phyloP scores from a whole-genome alignment of 2,797 vertebrate species.

The Florisuga fusca region DNA sequence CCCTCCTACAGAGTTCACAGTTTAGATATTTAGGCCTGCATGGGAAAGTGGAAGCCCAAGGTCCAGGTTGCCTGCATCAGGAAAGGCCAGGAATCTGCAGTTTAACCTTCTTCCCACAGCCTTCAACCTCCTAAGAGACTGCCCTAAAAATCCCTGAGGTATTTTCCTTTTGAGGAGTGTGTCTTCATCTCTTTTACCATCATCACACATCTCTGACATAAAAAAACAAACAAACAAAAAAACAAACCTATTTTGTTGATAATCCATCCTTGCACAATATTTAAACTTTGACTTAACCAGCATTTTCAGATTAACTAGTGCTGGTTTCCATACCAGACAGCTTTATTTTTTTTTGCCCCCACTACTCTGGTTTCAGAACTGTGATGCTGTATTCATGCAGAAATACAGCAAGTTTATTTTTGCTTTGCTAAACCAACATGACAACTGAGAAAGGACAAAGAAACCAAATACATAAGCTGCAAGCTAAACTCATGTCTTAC shows the following conservation, averaged over 20 bases:
- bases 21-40: not conserved
- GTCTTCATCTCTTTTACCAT: not conserved
- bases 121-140: not conserved
- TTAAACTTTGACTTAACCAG: not conserved
- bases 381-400: not conserved
- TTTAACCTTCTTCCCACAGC: not conserved
- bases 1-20: not conserved
- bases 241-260: not conserved
- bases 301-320: not conserved
- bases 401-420: not conserved
- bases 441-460: not conserved
- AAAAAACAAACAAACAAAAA: not conserved
- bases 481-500: not conserved
- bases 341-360: not conserved
- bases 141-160: not conserved
- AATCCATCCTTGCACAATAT: not conserved
- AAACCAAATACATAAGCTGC: not conserved
- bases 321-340: not conserved
- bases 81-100: fast-evolving
- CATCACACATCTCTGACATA: not conserved
- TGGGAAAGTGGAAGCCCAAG: not conserved
- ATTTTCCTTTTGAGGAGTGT: not conserved
- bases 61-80: not conserved
- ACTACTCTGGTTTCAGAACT: not conserved
- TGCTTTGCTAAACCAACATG: not conserved